phyloP scores from a whole-genome alignment of 2,888 invertebrate species.

The Drosophila antonietae region DNA sequence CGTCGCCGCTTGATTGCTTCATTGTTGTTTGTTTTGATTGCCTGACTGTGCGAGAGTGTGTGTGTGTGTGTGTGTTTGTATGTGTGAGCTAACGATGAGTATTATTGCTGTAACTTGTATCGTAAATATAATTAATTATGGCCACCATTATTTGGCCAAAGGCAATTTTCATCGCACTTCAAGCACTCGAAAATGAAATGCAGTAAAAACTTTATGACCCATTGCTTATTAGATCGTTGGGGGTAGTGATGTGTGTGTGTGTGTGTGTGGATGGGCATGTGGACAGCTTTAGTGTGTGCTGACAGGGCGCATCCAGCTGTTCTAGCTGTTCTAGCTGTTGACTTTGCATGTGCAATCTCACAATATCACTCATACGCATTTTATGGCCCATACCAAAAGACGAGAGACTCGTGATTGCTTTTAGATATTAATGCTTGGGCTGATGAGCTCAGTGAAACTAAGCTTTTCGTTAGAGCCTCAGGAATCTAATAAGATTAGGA shows the following conservation, averaged over 20 bases:
- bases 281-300: conserved; percentile 35
- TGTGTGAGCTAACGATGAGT: conserved; percentile 36
- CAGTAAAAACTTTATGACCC: conserved; percentile 56
- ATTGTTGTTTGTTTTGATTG: conserved; percentile 45
- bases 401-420: background rate
- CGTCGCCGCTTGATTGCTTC: conserved; percentile 47
- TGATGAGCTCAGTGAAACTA: background rate
- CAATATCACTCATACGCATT: conserved; percentile 27
- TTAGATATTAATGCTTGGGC: background rate
- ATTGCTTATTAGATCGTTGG: conserved; percentile 21
- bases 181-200: conserved; percentile 59
- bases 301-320: conserved; percentile 36
- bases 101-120: conserved; percentile 55
- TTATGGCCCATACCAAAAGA: background rate
- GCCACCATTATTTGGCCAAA: conserved; percentile 18
- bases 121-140: conserved; percentile 68
- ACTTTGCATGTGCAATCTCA: conserved; percentile 16
- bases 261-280: background rate
- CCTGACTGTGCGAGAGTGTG: background rate
- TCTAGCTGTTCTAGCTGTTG: conserved; percentile 29
- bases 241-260: background rate
- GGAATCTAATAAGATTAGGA: background rate
- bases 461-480: background rate
- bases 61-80: conserved; percentile 12
- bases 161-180: conserved; percentile 24